phyloP scores from a whole-genome alignment of 2,888 invertebrate genomes.

The Serripes groenlandicus region DNA sequence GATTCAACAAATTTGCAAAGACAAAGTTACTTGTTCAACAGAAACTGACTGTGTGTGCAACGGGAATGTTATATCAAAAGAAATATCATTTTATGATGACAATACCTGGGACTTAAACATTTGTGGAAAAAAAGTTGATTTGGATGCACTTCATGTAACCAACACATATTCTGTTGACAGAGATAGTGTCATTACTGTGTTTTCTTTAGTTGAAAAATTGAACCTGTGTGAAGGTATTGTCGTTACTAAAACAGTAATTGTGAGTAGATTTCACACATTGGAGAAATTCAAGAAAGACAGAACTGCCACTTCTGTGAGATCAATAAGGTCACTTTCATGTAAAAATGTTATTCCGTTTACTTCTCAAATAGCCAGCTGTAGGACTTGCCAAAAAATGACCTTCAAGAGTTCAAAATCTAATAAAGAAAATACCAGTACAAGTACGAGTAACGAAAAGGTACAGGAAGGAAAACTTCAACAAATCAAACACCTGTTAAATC shows the following conservation, averaged over 20 bases:
- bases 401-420: not conserved
- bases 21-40: not conserved
- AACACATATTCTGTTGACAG: not conserved
- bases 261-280: slow-evolving; percentile 40
- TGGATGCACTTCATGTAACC: not conserved
- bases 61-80: not conserved
- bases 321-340: slow-evolving; percentile 29
- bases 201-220: not conserved
- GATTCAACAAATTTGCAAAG: too few species aligned
- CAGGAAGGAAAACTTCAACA: not conserved
- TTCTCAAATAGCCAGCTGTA: not conserved
- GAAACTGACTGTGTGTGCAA: not conserved
- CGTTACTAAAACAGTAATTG: slow-evolving; percentile 5
- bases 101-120: not conserved
- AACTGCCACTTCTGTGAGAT: too few species aligned
- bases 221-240: not conserved
- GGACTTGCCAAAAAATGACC: slow-evolving; percentile 13
- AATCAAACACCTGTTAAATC: slow-evolving; percentile 14
- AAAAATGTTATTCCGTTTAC: slow-evolving; percentile 7
- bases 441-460: not conserved
- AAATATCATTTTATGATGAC: not conserved
- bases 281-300: slow-evolving; percentile 17
- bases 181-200: not conserved
- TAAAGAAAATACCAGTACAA: not conserved
- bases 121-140: not conserved